These are phyloP conservation scores for Pectinophora gossypiella DNA, from an alignment of 1,140 invertebrate species.

Conservation along the genomic window DNA sequence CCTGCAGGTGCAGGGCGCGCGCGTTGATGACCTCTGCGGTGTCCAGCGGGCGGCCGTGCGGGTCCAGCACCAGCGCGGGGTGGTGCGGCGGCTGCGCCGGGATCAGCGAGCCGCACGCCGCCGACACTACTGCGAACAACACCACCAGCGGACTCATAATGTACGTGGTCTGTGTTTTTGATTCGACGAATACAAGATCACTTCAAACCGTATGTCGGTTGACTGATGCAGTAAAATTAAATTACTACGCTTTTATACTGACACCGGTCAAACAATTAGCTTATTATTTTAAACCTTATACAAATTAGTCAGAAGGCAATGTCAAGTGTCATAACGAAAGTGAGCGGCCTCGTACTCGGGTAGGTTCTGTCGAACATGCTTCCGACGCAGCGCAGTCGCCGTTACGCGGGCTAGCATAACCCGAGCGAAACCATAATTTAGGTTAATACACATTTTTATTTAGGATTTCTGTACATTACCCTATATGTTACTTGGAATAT, in stretches of 20 bases:
- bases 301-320: conserved; percentile 32
- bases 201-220: conserved; percentile 39
- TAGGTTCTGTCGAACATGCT: conserved; percentile 4
- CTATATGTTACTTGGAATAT: too few species aligned
- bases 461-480: too few species aligned
- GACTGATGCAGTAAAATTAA: conserved; percentile 42
- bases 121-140: conserved; percentile 70
- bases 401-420: neutral
- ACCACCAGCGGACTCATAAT: conserved; percentile 75
- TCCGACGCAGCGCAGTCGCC: neutral
- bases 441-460: too few species aligned
- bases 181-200: conserved; percentile 36
- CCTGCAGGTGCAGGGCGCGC: conserved; percentile 61
- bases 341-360: conserved; percentile 38
- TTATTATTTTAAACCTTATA: conserved; percentile 29
- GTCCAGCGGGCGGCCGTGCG: conserved; percentile 61
- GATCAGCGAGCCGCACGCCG: conserved; percentile 47
- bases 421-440: neutral
- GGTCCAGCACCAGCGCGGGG: conserved; percentile 52
- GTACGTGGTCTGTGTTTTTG: conserved; percentile 65
- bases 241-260: conserved; percentile 29
- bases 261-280: conserved; percentile 23
- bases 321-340: conserved; percentile 51
- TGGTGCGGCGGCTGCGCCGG: conserved; percentile 52
- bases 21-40: conserved; percentile 70